Conservation (phyloP, 2,888 invertebrate genomes). For the Masnerella sp. region DNA sequence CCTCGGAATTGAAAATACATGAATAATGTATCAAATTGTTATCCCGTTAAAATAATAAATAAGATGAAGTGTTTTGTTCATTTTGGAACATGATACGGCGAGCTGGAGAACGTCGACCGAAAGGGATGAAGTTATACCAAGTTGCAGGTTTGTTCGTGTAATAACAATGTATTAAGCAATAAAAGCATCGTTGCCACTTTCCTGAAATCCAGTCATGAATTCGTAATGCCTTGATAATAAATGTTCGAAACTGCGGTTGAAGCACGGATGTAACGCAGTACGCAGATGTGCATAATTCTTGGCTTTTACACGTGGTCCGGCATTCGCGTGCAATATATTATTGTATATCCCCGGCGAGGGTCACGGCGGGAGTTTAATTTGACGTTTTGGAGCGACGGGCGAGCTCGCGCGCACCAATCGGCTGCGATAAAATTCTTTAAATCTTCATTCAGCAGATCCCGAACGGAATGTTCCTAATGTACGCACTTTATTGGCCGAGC, state of each 20-base stretch:
- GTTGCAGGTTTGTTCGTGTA: too few relatives aligned
- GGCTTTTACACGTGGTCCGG: slow-evolving; percentile 29
- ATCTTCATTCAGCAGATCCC: slow-evolving; percentile 27
- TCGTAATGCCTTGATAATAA: too few relatives aligned
- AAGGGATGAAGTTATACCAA: too few relatives aligned
- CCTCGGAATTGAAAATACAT: too few relatives aligned
- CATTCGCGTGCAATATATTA: slow-evolving; percentile 18
- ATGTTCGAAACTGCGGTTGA: slow-evolving; percentile 21
- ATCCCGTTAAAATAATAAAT: too few relatives aligned
- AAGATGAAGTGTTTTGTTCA: too few relatives aligned
- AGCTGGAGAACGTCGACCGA: too few relatives aligned
- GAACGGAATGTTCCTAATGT: slow-evolving; percentile 11
- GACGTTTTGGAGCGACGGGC: slow-evolving; percentile 30
- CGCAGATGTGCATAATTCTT: slow-evolving; percentile 41
- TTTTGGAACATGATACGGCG: too few relatives aligned
- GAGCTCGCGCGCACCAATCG: slow-evolving; percentile 19
- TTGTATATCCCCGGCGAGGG: slow-evolving; percentile 7
- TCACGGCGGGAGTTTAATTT: slow-evolving; percentile 43
- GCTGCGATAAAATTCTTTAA: slow-evolving; percentile 30
- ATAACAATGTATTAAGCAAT: background rate
- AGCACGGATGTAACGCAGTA: slow-evolving; percentile 16
- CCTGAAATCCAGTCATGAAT: too few relatives aligned
- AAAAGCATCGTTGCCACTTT: background rate
- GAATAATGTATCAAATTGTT: too few relatives aligned
- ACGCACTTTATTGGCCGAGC: slow-evolving; percentile 4